A percentile compares a stretch with the other conserved stretches of the same genome.
phyloP scores from a whole-genome alignment of 2,113 vertebrate genomes.

The Aix galericulata region DNA sequence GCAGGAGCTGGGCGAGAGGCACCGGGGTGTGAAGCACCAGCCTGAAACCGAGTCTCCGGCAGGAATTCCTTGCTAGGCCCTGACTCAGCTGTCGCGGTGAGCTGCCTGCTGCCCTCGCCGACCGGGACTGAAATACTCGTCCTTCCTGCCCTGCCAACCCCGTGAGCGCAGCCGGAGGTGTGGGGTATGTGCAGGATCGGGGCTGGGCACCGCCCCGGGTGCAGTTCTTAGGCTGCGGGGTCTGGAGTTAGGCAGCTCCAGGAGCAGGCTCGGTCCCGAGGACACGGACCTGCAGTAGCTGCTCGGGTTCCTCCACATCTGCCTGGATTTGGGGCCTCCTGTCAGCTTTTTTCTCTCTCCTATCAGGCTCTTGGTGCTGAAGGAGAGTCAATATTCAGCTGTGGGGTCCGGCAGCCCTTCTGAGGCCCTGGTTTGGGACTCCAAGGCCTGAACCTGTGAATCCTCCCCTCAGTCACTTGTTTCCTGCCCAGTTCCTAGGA shows the following conservation, averaged over 20 bases:
- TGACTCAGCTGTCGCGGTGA: not conserved
- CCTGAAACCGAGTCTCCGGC: not conserved
- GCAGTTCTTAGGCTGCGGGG: slow-evolving; percentile 42
- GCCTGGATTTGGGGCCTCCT: not conserved
- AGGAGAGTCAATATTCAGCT: not conserved
- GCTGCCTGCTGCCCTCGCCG: not conserved
- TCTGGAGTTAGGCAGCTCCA: not conserved
- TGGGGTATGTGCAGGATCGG: slow-evolving; percentile 11
- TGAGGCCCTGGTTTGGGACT: not conserved
- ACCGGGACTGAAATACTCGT: slow-evolving; percentile 41
- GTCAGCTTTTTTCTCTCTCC: not conserved
- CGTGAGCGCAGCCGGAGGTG: slow-evolving; percentile 1
- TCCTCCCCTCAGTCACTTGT: not conserved
- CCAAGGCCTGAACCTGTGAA: not conserved
- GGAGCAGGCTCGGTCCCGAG: not conserved
- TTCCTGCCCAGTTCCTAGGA: not conserved
- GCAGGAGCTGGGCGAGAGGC: not conserved
- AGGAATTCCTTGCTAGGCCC: not conserved
- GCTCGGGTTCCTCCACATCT: not conserved
- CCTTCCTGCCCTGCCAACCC: slow-evolving; percentile 44
- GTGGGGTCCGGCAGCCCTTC: not conserved
- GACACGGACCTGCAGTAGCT: not conserved
- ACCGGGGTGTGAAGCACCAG: not conserved
- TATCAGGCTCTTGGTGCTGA: not conserved
- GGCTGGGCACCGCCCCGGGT: not conserved